Evolutionary conservation across 2,888 invertebrate genomes (phyloP).

Genomic region (Icerya purchasi): DNA sequence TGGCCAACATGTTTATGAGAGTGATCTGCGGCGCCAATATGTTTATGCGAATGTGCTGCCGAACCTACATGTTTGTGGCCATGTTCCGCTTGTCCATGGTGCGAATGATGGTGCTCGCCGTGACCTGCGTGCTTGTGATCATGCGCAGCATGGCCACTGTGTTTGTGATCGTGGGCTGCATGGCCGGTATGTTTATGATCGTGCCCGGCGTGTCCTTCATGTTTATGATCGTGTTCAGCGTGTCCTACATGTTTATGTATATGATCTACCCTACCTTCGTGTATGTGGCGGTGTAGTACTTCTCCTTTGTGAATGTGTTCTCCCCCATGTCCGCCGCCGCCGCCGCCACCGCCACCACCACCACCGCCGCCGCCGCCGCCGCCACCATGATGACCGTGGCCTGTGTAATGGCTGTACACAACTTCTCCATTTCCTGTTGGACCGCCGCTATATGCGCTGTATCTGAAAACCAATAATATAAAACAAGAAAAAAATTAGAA

Average conservation of each 20-base stretch:
- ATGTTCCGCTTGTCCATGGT: conserved; percentile 21
- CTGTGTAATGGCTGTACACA: conserved; percentile 9
- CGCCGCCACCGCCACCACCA: conserved; percentile 13
- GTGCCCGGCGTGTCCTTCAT: conserved; percentile 20
- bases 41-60: conserved; percentile 28
- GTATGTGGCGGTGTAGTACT: conserved; percentile 18
- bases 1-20: conserved; percentile 18
- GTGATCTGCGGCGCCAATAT: conserved; percentile 26
- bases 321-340: conserved; percentile 13
- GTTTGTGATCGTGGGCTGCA: conserved; percentile 20
- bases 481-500: no score
- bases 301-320: conserved; percentile 20
- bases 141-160: conserved; percentile 19
- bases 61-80: conserved; percentile 30
- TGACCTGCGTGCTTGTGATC: conserved; percentile 27
- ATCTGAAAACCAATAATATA: no score
- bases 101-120: conserved; percentile 26
- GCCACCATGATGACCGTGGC: conserved; percentile 7
- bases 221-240: conserved; percentile 20
- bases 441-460: conserved; percentile 10
- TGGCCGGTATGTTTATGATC: conserved; percentile 20
- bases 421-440: conserved; percentile 5
- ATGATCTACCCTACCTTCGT: conserved; percentile 18
- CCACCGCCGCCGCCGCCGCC: conserved; percentile 9
- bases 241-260: conserved; percentile 20